Conservation (phyloP, 1,140 invertebrate species). For the Hetaerina americana region DNA sequence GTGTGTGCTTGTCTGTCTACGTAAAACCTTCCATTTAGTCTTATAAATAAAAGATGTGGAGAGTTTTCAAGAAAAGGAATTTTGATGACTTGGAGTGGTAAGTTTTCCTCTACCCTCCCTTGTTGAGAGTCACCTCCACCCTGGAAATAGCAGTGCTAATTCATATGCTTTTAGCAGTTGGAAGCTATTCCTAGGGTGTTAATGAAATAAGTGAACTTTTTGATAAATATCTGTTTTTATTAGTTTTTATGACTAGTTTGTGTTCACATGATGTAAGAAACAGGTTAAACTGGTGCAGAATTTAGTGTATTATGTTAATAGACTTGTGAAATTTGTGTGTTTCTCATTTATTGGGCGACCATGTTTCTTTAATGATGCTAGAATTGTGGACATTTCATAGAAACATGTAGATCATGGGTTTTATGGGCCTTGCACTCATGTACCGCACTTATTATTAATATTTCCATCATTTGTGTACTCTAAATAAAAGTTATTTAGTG, state of each 20-base stretch:
- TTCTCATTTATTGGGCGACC: background rate
- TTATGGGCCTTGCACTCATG: background rate
- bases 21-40: background rate
- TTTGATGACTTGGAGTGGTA: background rate
- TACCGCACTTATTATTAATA: background rate
- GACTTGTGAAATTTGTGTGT: background rate
- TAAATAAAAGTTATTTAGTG: background rate
- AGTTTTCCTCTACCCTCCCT: background rate
- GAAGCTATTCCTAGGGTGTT: background rate
- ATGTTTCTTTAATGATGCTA: background rate
- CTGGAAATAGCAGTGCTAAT: background rate
- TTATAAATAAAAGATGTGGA: background rate
- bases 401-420: background rate
- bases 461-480: background rate
- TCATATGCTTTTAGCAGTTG: background rate
- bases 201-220: background rate
- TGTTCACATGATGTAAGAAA: background rate
- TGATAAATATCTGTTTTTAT: background rate
- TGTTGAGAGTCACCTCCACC: no score
- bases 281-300: background rate
- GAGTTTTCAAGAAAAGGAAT: background rate
- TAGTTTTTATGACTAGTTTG: background rate
- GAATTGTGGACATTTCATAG: background rate
- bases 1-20: background rate
- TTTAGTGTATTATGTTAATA: background rate